A percentile compares a stretch with the other conserved stretches of the same genome.
phyloP scores from a whole-genome alignment of 2,888 invertebrate genomes.

The Blastobasis adustella region DNA sequence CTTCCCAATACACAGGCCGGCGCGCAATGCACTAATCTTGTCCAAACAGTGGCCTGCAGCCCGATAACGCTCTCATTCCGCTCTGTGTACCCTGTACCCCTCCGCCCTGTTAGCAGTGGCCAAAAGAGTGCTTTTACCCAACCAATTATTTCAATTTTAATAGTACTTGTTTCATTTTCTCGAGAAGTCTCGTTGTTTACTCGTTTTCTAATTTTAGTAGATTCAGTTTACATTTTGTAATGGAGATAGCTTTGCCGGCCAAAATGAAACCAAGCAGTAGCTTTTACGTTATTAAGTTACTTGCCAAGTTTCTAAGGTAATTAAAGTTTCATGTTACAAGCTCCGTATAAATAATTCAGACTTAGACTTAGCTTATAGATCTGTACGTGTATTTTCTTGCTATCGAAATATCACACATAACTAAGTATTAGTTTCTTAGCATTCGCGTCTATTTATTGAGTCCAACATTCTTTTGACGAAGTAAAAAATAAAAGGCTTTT shows the following conservation, averaged over 20 bases:
- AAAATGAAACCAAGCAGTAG: constrained; percentile 10
- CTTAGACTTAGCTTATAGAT: no score
- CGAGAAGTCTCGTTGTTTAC: constrained; percentile 4
- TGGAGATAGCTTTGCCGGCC: constrained; percentile 6
- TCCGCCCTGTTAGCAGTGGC: no score
- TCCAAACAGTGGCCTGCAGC: constrained; percentile 39
- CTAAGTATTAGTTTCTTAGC: no score
- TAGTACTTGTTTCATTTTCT: constrained; percentile 5
- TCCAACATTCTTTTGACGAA: no score
- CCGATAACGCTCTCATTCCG: constrained; percentile 14
- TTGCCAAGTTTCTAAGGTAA: constrained; percentile 9
- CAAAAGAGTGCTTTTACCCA: neutral
- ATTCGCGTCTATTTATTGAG: no score
- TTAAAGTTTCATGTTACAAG: constrained; percentile 3
- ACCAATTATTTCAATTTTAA: neutral
- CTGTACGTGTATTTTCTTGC: no score
- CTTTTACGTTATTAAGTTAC: constrained; percentile 13
- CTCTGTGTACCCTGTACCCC: no score
- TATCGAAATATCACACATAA: no score
- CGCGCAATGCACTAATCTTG: constrained; percentile 67
- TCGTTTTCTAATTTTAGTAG: constrained; percentile 7
- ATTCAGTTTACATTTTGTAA: constrained; percentile 8
- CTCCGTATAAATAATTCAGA: no score
- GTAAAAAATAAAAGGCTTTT: constrained; percentile 22
- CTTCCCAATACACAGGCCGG: constrained; percentile 62